Conservation (phyloP, 2,113 vertebrate species). For the Syngnathus scovelli region DNA sequence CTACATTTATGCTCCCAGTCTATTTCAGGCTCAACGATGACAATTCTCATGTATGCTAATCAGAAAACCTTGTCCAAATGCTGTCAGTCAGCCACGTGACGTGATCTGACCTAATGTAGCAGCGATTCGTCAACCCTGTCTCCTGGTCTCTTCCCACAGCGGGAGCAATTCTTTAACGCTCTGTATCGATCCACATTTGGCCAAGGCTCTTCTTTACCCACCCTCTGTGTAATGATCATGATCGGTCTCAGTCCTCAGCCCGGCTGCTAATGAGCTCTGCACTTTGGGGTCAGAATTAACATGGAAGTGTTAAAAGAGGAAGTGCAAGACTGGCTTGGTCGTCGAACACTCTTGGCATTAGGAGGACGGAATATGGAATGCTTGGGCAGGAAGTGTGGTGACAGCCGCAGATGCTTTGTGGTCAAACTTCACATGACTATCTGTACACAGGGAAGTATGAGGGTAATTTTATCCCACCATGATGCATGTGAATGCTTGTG, state of each 20-base stretch:
- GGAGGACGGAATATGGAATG: conserved; percentile 43
- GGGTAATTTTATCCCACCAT: conserved; percentile 72
- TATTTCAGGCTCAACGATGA: conserved; percentile 57
- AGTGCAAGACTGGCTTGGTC: conserved; percentile 33
- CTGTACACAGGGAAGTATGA: conserved; percentile 36
- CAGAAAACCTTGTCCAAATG: conserved; percentile 31
- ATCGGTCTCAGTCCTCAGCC: conserved; percentile 24
- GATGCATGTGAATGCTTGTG: conserved; percentile 57
- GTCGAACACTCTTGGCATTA: conserved; percentile 50
- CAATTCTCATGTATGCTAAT: conserved; percentile 52
- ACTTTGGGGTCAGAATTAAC: conserved; percentile 29
- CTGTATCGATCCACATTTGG: conserved; percentile 58
- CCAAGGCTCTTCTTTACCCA: conserved; percentile 6
- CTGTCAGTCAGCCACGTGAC: conserved; percentile 27
- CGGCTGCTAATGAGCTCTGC: conserved; percentile 23
- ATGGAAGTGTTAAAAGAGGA: conserved; percentile 21
- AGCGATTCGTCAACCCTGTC: conserved; percentile 33
- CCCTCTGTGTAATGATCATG: conserved; percentile 17
- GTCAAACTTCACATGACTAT: conserved; percentile 61
- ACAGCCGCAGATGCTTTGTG: conserved; percentile 51
- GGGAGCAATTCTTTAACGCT: conserved; percentile 39
- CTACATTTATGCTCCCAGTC: conserved; percentile 62
- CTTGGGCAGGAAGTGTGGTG: conserved; percentile 51
- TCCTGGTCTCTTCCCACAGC: conserved; percentile 50
- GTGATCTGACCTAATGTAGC: conserved; percentile 49